phyloP scores from a whole-genome alignment of 2,888 invertebrate genomes.

The Andrena chrysosceles region DNA sequence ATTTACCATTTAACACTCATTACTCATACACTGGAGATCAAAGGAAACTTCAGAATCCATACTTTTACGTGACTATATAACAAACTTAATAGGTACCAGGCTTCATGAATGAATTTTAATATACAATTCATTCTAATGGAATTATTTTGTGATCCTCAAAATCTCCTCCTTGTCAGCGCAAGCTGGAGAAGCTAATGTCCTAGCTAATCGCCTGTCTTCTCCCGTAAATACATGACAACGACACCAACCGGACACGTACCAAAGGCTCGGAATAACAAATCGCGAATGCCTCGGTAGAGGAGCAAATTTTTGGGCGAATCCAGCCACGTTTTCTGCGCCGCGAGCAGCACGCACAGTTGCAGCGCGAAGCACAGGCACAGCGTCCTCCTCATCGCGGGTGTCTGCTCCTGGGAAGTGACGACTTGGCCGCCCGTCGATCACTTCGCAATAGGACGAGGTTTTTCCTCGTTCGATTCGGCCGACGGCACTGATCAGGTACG shows the following conservation, averaged over 20 bases:
- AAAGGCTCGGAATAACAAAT: slow-evolving; percentile 39
- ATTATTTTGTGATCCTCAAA: background rate
- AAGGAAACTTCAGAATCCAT: too few relatives aligned
- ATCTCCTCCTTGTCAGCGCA: background rate
- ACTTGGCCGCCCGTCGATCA: background rate
- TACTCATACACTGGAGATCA: too few relatives aligned
- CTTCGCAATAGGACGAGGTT: slow-evolving; percentile 1
- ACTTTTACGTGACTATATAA: too few relatives aligned
- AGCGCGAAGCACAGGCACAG: slow-evolving; percentile 23
- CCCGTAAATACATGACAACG: background rate
- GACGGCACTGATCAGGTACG: background rate
- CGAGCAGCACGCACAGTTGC: slow-evolving; percentile 12
- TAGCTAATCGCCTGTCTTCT: background rate
- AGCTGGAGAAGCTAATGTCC: background rate
- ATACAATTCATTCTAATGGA: too few relatives aligned
- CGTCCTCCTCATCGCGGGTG: slow-evolving; percentile 28
- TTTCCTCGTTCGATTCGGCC: background rate
- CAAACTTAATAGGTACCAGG: too few relatives aligned
- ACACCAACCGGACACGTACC: background rate
- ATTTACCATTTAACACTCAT: too few relatives aligned
- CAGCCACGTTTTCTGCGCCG: slow-evolving; percentile 68
- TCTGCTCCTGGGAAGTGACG: background rate
- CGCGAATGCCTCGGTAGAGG: slow-evolving; percentile 62
- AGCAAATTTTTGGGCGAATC: slow-evolving; percentile 68
- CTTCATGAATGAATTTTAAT: too few relatives aligned